Base-by-base conservation (phyloP, 2,888 invertebrate genomes). In the Aelia acuminata region DNA sequence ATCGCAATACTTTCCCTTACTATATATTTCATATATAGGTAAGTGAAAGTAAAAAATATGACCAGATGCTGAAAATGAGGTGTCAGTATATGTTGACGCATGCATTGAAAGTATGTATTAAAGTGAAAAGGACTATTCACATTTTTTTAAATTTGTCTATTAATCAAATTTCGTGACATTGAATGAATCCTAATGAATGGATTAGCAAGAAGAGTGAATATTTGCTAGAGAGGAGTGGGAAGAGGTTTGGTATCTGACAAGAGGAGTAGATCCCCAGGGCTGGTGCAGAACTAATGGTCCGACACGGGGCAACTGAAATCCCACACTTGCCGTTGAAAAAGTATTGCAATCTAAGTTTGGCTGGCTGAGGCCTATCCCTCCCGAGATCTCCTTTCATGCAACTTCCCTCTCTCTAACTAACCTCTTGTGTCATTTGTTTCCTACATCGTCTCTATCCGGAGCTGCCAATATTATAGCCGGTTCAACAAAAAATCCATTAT, bases 331-430 rank as follows among this genome's bases (percentile, higher is more conserved):
- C 80, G 80, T 39, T 80, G 80, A 80, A 80, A 80, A 80, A 80
- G 80, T 80, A 80, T 80, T 80, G 80, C 80, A 80, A 80, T 80
- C 80, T 80, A 80, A 80, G 80, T 80, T 80, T 80, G 80, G n/a
- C 80, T 80, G 80, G 80, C 80, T 80, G 80, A 80, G 43, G 80
- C 43, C 80, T 80, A 80, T 80, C 80, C 43, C 80, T 47, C 80
- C 43, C 5, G 5, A 43, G 43, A 80, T 80, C 80, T 80, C 80
- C 75, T 75, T 35, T 80, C 43, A 39, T n/a, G 80, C 80, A 13
- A 43, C 80, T 47, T 15, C 15, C 80, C 80, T 43, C 39, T 47
- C 80, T 47, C 80, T 80, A 80, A 80, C 80, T 47, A 80, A 80
- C 80, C 80, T 47, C n/a, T 26, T 43, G 11, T n/a, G 80, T 47